These are phyloP conservation scores for Temnothorax longispinosus DNA, from an alignment of 1,140 invertebrate genomes.

Conservation along the genomic window DNA sequence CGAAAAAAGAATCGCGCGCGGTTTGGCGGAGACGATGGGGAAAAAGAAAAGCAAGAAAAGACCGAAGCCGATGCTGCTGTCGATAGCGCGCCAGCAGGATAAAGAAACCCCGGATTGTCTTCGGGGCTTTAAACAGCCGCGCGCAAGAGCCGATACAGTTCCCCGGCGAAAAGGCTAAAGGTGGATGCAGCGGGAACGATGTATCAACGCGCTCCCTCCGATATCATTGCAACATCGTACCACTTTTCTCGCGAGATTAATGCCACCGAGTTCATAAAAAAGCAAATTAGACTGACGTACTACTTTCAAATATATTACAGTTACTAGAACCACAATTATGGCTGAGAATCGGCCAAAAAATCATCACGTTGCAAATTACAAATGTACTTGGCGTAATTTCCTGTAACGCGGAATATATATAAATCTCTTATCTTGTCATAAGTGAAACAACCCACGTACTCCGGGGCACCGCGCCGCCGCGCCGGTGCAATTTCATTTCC, in stretches of 20 bases:
- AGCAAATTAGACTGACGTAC: background rate
- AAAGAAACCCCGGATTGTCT: conserved; percentile 35
- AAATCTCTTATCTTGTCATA: background rate
- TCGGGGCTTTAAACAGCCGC: background rate
- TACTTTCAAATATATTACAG: background rate
- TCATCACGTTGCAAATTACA: background rate
- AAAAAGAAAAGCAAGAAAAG: conserved; percentile 15
- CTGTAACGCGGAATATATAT: background rate
- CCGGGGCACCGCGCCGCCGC: background rate
- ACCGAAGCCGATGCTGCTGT: conserved; percentile 23
- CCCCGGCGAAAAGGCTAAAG: background rate
- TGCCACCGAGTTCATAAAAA: background rate
- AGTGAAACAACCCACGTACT: conserved; percentile 7
- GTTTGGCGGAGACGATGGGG: conserved; percentile 13
- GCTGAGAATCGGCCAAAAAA: background rate
- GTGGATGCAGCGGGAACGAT: background rate
- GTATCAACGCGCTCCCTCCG: background rate
- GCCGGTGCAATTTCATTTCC: conserved; percentile 43
- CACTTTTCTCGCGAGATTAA: conserved; percentile 4
- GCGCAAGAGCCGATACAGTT: background rate
- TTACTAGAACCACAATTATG: background rate
- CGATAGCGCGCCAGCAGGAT: conserved; percentile 6
- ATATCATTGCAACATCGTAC: background rate
- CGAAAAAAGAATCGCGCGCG: conserved; percentile 60
- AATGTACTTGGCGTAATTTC: conserved; percentile 3